A percentile compares a stretch with the other conserved stretches of the same genome.
phyloP scores from a whole-genome alignment of 2,113 vertebrate species.

The Sapayoa aenigma region DNA sequence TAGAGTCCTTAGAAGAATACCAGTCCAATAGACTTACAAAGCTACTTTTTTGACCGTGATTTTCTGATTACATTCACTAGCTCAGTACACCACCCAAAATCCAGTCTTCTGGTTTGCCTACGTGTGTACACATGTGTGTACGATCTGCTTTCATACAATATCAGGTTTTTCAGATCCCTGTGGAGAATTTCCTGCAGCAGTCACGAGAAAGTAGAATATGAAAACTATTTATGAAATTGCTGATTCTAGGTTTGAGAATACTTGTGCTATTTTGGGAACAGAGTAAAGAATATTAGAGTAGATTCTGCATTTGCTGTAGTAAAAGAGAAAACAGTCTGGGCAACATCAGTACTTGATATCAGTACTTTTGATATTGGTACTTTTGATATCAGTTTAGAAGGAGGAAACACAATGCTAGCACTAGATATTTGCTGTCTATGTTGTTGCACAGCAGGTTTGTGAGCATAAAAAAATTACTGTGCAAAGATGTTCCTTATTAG shows the following conservation, averaged over 20 bases:
- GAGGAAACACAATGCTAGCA: background rate
- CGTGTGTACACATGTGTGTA: accelerated
- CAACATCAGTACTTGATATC: background rate
- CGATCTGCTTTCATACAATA: background rate
- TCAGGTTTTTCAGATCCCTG: background rate
- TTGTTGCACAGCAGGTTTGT: background rate
- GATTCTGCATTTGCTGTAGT: background rate
- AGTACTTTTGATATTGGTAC: background rate
- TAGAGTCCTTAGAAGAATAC: background rate
- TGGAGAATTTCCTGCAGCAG: background rate
- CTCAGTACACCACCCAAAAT: background rate
- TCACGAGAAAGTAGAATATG: background rate
- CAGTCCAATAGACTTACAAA: background rate
- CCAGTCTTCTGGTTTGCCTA: background rate
- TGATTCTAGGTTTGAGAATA: background rate
- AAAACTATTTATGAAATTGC: background rate
- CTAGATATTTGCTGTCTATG: background rate
- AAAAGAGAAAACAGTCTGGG: background rate
- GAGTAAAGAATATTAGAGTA: background rate
- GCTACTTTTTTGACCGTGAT: background rate
- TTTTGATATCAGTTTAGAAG: background rate
- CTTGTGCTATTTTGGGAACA: background rate
- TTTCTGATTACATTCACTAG: background rate
- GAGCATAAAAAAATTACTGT: background rate
- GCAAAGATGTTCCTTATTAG: background rate